Conservation (phyloP, 2,888 invertebrate species). For the Pseudococcus longispinus region DNA sequence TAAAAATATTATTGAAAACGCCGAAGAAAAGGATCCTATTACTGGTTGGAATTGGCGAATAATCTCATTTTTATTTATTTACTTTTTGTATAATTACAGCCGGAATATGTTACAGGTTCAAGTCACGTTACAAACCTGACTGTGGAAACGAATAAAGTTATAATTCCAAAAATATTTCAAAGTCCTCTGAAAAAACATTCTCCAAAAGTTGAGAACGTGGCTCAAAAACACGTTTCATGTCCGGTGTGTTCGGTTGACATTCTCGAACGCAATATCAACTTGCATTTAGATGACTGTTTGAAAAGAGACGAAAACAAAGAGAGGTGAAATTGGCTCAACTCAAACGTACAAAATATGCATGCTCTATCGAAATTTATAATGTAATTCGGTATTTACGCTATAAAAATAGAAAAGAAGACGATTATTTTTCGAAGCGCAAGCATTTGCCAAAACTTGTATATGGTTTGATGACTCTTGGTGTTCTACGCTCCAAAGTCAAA, state of each 20-base stretch:
- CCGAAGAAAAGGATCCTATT: background rate
- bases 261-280: slow-evolving; percentile 64
- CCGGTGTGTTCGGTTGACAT: slow-evolving; percentile 65
- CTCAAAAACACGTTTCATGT: slow-evolving; percentile 61
- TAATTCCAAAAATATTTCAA: slow-evolving; percentile 37
- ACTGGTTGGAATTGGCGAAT: background rate
- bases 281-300: slow-evolving; percentile 66
- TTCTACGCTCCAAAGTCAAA: slow-evolving; percentile 64
- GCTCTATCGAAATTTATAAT: no score
- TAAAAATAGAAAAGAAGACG: slow-evolving; percentile 49
- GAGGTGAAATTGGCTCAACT: background rate
- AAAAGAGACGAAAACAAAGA: slow-evolving; percentile 60
- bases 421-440: slow-evolving; percentile 61
- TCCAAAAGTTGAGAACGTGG: background rate
- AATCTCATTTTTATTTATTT: background rate
- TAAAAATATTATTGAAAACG: background rate
- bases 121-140: background rate
- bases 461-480: slow-evolving; percentile 64
- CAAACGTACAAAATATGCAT: background rate
- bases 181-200: slow-evolving; percentile 48
- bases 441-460: slow-evolving; percentile 66
- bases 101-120: background rate
- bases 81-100: background rate
- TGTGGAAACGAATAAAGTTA: background rate
- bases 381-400: background rate